Conservation (phyloP, 2,113 vertebrate genomes). For the Lampris megalopsis region DNA sequence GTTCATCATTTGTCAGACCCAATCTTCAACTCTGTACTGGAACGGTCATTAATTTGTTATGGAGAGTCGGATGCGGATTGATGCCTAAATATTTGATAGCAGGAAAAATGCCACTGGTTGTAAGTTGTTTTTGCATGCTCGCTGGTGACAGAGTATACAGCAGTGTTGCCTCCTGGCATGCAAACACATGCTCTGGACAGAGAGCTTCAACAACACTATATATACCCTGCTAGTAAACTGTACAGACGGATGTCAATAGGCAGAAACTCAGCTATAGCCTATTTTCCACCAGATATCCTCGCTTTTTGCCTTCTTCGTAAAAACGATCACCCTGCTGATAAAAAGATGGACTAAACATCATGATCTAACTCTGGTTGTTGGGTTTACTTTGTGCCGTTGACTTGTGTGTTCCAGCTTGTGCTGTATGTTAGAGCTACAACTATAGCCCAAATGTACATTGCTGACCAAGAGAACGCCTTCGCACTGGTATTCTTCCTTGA, state of each 20-base stretch:
- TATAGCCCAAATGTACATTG: slow-evolving; percentile 18
- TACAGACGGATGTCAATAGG: slow-evolving; percentile 36
- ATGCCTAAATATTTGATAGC: slow-evolving; percentile 8
- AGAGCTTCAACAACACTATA: slow-evolving; percentile 26
- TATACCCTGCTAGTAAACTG: slow-evolving; percentile 3
- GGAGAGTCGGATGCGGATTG: slow-evolving; percentile 20
- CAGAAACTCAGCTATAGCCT: slow-evolving; percentile 3
- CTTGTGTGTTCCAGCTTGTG: slow-evolving; percentile 3
- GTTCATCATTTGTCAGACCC: slow-evolving; percentile 5
- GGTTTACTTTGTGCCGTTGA: not conserved
- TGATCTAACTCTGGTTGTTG: slow-evolving; percentile 30
- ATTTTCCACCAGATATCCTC: not conserved
- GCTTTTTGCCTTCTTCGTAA: not conserved
- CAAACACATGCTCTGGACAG: slow-evolving; percentile 39
- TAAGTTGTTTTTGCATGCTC: slow-evolving; percentile 27
- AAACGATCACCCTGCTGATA: slow-evolving; percentile 6
- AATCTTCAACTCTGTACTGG: slow-evolving; percentile 1
- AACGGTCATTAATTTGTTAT: slow-evolving; percentile 12
- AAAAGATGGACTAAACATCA: slow-evolving; percentile 8
- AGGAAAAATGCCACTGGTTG: slow-evolving; percentile 13
- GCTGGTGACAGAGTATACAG: slow-evolving; percentile 11
- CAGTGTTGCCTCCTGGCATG: slow-evolving; percentile 50
- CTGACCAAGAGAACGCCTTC: slow-evolving; percentile 24
- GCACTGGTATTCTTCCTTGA: not conserved
- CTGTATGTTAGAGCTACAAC: slow-evolving; percentile 7